A percentile compares a stretch with the other conserved stretches of the same genome.
phyloP scores from a whole-genome alignment of 1,140 invertebrate genomes.

The Leucophenga varia region DNA sequence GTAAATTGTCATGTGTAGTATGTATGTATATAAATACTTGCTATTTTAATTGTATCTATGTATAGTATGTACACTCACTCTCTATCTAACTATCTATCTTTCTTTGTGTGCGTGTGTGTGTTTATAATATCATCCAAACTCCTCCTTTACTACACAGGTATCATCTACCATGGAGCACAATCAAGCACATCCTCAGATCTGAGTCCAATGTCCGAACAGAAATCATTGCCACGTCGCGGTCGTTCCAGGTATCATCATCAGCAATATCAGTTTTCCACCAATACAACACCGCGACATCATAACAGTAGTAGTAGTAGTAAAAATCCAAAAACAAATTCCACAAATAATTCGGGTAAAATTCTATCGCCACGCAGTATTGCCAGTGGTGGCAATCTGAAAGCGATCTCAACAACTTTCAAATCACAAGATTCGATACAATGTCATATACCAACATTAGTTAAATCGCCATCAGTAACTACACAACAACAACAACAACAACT shows the following conservation, averaged over 20 bases:
- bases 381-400: conserved; percentile 42
- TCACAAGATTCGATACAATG: conserved; percentile 56
- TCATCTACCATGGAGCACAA: conserved; percentile 73
- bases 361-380: conserved; percentile 43
- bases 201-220: conserved; percentile 76
- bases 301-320: conserved; percentile 41
- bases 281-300: conserved; percentile 57
- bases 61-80: no score
- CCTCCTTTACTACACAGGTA: no score
- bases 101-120: no score
- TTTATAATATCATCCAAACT: no score
- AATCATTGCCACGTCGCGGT: conserved; percentile 70
- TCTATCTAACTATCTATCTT: no score
- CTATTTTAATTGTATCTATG: no score
- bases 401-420: conserved; percentile 54
- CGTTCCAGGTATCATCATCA: conserved; percentile 66
- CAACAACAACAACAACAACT: conserved; percentile 51
- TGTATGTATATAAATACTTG: no score
- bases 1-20: no score
- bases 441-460: conserved; percentile 54
- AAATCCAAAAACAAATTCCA: conserved; percentile 41
- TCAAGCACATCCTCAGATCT: conserved; percentile 77
- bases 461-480: conserved; percentile 52
- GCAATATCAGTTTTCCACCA: conserved; percentile 57
- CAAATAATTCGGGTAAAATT: conserved; percentile 44